Evolutionary conservation across 2,888 invertebrate species (phyloP).

Genomic region (Euphydryas editha): DNA sequence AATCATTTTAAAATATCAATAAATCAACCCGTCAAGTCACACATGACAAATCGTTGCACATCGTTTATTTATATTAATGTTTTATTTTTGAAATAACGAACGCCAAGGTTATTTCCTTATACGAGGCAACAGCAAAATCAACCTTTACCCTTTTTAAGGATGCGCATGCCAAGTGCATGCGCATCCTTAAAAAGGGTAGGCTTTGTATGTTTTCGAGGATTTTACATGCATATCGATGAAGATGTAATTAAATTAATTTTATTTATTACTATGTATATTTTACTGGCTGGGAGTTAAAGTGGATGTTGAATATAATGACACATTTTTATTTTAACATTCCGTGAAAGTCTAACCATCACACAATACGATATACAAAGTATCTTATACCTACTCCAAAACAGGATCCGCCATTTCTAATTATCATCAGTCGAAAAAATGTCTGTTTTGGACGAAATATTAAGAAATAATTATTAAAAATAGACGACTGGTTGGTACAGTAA

Average conservation of each 20-base stretch:
- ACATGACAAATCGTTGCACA: neutral
- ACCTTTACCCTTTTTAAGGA: slow-evolving; percentile 23
- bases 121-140: slow-evolving; percentile 19
- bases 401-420: too few species aligned
- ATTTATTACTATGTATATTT: neutral
- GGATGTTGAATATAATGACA: neutral
- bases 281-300: neutral
- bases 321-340: too few species aligned
- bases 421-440: too few species aligned
- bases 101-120: slow-evolving; percentile 40
- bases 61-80: slow-evolving; percentile 8
- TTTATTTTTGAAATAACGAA: slow-evolving; percentile 15
- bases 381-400: too few species aligned
- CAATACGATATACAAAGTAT: too few species aligned
- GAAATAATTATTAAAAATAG: too few species aligned
- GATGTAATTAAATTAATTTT: neutral
- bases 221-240: slow-evolving; percentile 4
- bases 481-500: too few species aligned
- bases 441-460: too few species aligned
- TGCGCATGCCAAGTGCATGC: too few species aligned
- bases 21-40: neutral
- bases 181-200: too few species aligned
- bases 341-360: too few species aligned
- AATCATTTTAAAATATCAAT: neutral
- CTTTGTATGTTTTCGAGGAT: slow-evolving; percentile 20